phyloP scores from a whole-genome alignment of 2,113 vertebrate species.

The Lasiurus borealis region DNA sequence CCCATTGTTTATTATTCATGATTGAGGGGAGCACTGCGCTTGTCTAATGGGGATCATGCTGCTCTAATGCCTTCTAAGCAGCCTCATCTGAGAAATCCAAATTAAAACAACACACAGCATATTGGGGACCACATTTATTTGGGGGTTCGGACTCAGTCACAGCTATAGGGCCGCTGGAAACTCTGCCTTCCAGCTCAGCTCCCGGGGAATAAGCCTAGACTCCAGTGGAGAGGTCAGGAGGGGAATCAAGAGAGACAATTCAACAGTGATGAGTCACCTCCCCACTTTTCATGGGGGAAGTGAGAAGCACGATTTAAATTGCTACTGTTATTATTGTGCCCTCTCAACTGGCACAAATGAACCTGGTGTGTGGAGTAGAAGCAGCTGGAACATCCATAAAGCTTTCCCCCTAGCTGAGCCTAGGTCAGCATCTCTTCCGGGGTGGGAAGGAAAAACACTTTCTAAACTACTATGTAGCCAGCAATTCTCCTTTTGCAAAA shows the following conservation, averaged over 20 bases:
- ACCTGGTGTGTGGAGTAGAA: constrained; percentile 59
- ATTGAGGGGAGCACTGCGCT: neutral
- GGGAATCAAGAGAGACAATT: constrained; percentile 66
- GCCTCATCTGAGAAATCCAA: constrained; percentile 67
- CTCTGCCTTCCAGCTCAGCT: constrained; percentile 50
- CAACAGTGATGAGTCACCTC: constrained; percentile 76
- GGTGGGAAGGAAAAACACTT: constrained; percentile 57
- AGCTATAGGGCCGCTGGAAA: constrained; percentile 50
- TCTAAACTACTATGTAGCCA: constrained; percentile 45
- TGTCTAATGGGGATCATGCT: constrained; percentile 57
- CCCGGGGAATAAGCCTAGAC: constrained; percentile 56
- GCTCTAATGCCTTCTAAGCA: constrained; percentile 42
- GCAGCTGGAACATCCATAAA: constrained; percentile 75
- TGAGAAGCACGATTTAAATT: constrained; percentile 78
- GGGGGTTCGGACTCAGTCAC: neutral
- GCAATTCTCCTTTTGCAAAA: constrained; percentile 31
- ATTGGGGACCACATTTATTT: constrained; percentile 53
- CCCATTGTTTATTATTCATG: constrained; percentile 65
- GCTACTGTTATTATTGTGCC: constrained; percentile 77
- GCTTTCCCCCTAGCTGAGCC: constrained; percentile 63
- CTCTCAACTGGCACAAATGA: constrained; percentile 80
- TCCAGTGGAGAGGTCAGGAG: constrained; percentile 65
- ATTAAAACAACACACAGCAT: constrained; percentile 75
- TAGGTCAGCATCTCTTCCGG: constrained; percentile 69
- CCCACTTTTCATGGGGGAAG: constrained; percentile 65